Evolutionary conservation across 2,113 vertebrate species (phyloP), one percentile per base, ranked within the genome.

Genomic region (Pseudolaguvia tuberculata): DNA sequence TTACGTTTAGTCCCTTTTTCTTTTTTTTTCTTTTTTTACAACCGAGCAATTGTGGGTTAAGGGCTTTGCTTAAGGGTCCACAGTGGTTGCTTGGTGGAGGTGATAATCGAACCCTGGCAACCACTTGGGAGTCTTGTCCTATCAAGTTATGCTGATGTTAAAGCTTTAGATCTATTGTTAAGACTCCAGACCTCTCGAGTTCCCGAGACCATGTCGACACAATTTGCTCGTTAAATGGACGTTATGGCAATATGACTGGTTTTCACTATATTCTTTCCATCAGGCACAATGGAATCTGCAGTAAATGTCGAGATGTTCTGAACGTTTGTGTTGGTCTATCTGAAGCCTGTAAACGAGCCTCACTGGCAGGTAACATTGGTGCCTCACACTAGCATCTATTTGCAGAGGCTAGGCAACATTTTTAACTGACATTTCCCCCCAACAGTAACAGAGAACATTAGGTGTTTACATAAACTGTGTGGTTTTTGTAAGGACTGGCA

Each of bases 311-410:
- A 68, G 13, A 73, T 70, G 27, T 61, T 56, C 42, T 45, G 21
- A 81, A 70, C 63, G 73, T 83, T 87, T 84, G 84, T 83, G 76
- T 80, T 82, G 78, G 76, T 71, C 72, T 76, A 82, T 86, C 72
- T 76, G 23, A 73, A 56, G 13, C 1, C 59, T 83, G 83, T 83
- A 70, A 83, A 80, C 74, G 70, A 67, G 53, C 5, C 0, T 25
- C 14, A 48, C 23, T 77, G 80, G 82, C 80, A 76, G 78, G 62
- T 73, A 6, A 4, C 7, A n/a, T 61, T 39, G 50, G 68, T 74
- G 58, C 75, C 48, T 66, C 72, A 75, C 5, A n/a, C 58, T n/a
- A 74, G 81, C 80, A 83, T 80, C 76, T 76, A 68, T 63, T 79
- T 25, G 70, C 65, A 72, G 65, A 59, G 39, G 25, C 61, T 62